A percentile compares a stretch with the other conserved stretches of the same genome.
phyloP scores from a whole-genome alignment of 2,888 invertebrate genomes.

The Lysandra coridon region DNA sequence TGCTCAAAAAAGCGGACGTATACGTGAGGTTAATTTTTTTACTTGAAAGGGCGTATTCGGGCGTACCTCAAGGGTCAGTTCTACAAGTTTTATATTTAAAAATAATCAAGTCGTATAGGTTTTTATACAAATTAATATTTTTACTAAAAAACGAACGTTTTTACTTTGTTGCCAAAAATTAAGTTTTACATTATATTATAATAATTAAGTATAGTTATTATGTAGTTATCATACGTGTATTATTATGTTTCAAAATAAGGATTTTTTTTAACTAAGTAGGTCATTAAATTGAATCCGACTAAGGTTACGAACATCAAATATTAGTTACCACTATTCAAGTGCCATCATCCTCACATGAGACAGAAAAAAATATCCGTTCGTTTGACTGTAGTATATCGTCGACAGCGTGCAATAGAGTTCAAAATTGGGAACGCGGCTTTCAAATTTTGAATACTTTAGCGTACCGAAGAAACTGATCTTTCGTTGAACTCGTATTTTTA shows the following conservation, averaged over 20 bases:
- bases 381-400: not conserved
- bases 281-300: not conserved
- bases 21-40: not conserved
- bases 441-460: not conserved
- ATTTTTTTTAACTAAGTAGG: no score
- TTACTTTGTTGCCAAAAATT: constrained; percentile 5
- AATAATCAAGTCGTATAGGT: not conserved
- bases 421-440: not conserved
- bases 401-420: not conserved
- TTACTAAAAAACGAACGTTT: not conserved
- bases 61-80: not conserved
- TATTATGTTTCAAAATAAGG: no score
- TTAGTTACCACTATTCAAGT: not conserved
- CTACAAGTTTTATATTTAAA: not conserved
- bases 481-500: not conserved
- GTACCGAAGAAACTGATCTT: not conserved
- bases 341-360: not conserved
- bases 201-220: not conserved
- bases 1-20: no score
- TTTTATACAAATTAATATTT: not conserved
- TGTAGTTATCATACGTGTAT: no score
- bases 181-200: not conserved
- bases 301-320: not conserved
- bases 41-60: not conserved
- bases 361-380: not conserved